These are phyloP conservation scores for Lanistes nyassanus DNA, from an alignment of 1,140 invertebrate genomes.

Conservation along the genomic window DNA sequence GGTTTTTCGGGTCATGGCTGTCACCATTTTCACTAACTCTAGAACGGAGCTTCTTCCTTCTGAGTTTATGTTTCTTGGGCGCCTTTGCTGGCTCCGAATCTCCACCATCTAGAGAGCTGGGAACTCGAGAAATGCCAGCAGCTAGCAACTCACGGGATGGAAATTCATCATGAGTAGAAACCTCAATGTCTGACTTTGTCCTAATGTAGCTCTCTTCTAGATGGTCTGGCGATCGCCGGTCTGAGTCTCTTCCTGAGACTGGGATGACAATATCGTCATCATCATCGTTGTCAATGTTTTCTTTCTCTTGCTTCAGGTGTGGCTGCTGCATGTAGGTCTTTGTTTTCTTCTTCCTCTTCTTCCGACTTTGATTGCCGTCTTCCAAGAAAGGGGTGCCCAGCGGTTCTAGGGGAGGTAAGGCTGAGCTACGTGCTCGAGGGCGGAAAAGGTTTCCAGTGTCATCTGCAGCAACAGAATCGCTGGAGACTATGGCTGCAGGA, in stretches of 20 bases:
- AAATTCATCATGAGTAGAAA: constrained; percentile 25
- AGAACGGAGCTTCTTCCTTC: constrained; percentile 27
- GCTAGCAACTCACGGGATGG: constrained; percentile 11
- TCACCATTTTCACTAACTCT: no score
- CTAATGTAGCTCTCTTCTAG: constrained; percentile 22
- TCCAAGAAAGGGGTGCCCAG: constrained; percentile 41
- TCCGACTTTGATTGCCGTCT: constrained; percentile 31
- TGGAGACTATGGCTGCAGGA: constrained; percentile 13
- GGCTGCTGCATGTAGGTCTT: neutral
- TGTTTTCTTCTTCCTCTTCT: constrained; percentile 36
- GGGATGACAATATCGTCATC: constrained; percentile 9
- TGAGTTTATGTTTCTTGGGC: constrained; percentile 15
- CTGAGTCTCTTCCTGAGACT: constrained; percentile 8
- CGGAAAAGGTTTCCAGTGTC: constrained; percentile 19
- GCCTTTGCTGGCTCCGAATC: constrained; percentile 10
- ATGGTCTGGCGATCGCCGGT: neutral
- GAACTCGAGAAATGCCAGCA: constrained; percentile 12
- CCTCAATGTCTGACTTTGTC: constrained; percentile 37
- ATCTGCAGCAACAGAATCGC: constrained; percentile 17
- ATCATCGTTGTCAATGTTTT: constrained; percentile 20
- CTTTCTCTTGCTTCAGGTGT: neutral
- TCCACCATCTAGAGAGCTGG: constrained; percentile 15
- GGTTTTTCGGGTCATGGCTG: no score
- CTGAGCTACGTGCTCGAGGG: constrained; percentile 13
- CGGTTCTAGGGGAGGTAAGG: constrained; percentile 41